phyloP scores from a whole-genome alignment of 2,113 vertebrate species.

The Phylloscopus trochiloides region DNA sequence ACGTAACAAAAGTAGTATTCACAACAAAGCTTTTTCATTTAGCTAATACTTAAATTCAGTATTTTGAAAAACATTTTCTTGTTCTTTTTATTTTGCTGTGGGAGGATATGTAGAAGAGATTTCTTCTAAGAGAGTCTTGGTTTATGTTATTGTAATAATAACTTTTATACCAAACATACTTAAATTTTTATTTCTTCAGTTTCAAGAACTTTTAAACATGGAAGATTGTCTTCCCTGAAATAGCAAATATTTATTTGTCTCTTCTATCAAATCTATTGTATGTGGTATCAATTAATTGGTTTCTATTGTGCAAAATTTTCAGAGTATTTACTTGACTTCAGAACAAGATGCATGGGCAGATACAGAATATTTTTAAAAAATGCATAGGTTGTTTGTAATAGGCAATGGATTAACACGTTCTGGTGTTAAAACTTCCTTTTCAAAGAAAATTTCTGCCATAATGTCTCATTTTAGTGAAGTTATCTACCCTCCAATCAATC shows the following conservation, averaged over 20 bases:
- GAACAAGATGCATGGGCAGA: neutral
- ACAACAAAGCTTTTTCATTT: neutral
- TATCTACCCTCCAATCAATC: neutral
- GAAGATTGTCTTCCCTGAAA: neutral
- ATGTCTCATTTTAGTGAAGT: neutral
- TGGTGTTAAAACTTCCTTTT: neutral
- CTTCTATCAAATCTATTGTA: neutral
- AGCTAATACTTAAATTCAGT: neutral
- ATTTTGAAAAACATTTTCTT: constrained; percentile 14
- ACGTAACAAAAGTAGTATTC: neutral
- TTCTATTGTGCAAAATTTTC: neutral
- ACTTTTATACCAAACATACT: neutral
- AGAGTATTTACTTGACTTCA: neutral
- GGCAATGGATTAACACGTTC: neutral
- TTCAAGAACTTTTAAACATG: neutral
- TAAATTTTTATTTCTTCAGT: constrained; percentile 22
- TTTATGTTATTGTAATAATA: neutral
- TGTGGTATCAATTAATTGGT: neutral
- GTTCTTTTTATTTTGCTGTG: constrained; percentile 1
- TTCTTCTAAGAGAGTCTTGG: neutral
- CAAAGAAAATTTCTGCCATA: neutral
- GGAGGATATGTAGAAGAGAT: neutral
- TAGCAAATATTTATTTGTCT: neutral
- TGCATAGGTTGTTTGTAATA: neutral
- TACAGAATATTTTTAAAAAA: neutral